Base-by-base conservation (phyloP, 2,113 vertebrate species). In the Phyllopteryx taeniolatus region DNA sequence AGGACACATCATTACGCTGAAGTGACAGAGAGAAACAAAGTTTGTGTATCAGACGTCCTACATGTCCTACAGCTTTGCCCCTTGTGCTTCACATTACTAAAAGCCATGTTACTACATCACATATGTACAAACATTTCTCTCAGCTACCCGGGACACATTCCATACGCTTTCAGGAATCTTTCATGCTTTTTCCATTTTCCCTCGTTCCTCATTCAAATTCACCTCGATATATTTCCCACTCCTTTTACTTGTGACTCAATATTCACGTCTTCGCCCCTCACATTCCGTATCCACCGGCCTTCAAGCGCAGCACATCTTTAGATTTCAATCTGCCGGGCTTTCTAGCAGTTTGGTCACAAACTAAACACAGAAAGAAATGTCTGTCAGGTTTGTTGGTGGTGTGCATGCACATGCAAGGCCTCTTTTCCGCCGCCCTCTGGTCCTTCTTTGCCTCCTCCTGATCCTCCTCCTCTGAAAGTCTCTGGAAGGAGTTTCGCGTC, bases 381-480 rank as follows among this genome's bases (percentile, higher is more conserved):
- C 72, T 8, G 75, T 91, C 66, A 74, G 76, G 79, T 87, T 77
- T 88, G 85, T 86, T 79, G 83, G 83, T 89, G 94, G 85, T 95
- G 93, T 93, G 94, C 98, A 99, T 99, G 98, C 98, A 99, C 98
- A 99, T 99, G 98, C 97, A 94, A 93, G 94, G 94, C 91, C 90
- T 92, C 75, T 86, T 75, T 78, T 78, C 62, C 13, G 15, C 64
- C 72, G 53, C 64, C 67, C 70, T 77, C 79, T 60, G 77, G 22
- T 72, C 67, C 54, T 54, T 39, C 61, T 69, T 62, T 63, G 57
- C 64, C n/a, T 62, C 61, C 43, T 67, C 39, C 68, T 66, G 27
- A 33, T 33, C 35, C 22, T 42, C 49, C 77, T 72, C 72, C 61
- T 44, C 76, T 67, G 49, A 46, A 73, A 64, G 67, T 80, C 63